Conservation (phyloP, 92 coral and sea anemone species). For the Phymanthus crucifer region DNA sequence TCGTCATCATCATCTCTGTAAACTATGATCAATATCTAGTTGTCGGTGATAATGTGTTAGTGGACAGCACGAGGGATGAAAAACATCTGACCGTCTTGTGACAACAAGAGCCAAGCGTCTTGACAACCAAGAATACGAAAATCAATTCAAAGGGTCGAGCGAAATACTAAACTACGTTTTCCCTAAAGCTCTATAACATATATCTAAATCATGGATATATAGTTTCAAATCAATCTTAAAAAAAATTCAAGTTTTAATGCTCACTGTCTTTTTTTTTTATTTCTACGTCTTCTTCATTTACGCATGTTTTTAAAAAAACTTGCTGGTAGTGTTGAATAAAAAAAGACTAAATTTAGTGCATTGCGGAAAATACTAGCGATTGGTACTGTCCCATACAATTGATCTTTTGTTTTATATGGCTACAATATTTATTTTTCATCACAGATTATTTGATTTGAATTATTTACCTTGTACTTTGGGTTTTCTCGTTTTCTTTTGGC, state of each 20-base stretch:
- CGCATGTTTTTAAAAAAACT: too few relatives aligned
- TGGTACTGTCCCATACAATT: too few relatives aligned
- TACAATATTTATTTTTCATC: too few relatives aligned
- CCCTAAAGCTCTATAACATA: too few relatives aligned
- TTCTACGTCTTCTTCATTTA: too few relatives aligned
- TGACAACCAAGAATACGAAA: background rate
- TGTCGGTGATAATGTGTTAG: background rate
- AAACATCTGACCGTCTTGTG: background rate
- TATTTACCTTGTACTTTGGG: slow-evolving; percentile 8
- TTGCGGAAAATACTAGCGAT: background rate
- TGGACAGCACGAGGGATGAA: background rate
- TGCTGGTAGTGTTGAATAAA: background rate
- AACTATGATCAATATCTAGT: too few relatives aligned
- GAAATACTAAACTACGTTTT: background rate
- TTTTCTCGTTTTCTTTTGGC: slow-evolving; percentile 33
- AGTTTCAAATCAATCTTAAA: too few relatives aligned
- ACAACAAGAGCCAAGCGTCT: background rate
- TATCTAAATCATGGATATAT: too few relatives aligned
- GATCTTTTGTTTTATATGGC: too few relatives aligned
- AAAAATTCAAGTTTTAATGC: too few relatives aligned
- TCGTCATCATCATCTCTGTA: too few relatives aligned
- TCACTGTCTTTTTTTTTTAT: too few relatives aligned
- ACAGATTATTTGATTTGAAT: background rate
- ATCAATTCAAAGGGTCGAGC: background rate
- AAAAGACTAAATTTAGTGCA: background rate